phyloP scores from a whole-genome alignment of 2,888 invertebrate genomes.

The Synanthedon vespiformis region DNA sequence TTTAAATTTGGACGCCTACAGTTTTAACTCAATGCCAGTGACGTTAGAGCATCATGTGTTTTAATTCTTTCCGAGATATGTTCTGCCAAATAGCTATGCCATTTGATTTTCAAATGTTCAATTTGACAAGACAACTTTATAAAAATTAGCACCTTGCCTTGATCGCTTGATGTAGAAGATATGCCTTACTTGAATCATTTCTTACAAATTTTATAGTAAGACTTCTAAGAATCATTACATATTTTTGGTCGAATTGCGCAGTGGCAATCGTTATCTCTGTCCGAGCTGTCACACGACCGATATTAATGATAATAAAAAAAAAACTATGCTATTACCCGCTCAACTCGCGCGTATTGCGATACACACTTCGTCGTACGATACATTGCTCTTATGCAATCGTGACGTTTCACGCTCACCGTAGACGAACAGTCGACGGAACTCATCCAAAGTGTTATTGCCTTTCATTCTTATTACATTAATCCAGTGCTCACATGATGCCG shows the following conservation, averaged over 20 bases:
- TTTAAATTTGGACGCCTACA: too few relatives aligned
- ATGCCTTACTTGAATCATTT: too few relatives aligned
- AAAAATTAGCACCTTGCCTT: too few relatives aligned
- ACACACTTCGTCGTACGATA: constrained; percentile 7
- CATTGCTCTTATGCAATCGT: constrained; percentile 17
- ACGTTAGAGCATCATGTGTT: too few relatives aligned
- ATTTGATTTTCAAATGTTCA: too few relatives aligned
- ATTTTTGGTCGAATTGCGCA: constrained; percentile 49
- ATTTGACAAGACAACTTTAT: too few relatives aligned
- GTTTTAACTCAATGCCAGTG: too few relatives aligned
- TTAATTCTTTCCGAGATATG: too few relatives aligned
- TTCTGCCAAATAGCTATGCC: too few relatives aligned
- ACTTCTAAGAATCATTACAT: constrained; percentile 28
- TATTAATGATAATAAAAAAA: constrained; percentile 48
- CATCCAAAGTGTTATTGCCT: not conserved
- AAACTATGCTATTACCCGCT: constrained; percentile 18
- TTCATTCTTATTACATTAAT: not conserved
- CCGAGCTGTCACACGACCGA: constrained; percentile 39
- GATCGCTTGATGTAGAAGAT: too few relatives aligned
- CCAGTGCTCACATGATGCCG: constrained; percentile 22
- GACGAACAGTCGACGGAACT: constrained; percentile 18
- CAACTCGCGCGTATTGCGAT: constrained; percentile 7
- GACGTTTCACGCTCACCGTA: not conserved
- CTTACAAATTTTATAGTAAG: not conserved
- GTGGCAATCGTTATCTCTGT: constrained; percentile 48